Evolutionary conservation across 2,113 vertebrate species (phyloP).

Genomic region (Bambusicola thoracicus): DNA sequence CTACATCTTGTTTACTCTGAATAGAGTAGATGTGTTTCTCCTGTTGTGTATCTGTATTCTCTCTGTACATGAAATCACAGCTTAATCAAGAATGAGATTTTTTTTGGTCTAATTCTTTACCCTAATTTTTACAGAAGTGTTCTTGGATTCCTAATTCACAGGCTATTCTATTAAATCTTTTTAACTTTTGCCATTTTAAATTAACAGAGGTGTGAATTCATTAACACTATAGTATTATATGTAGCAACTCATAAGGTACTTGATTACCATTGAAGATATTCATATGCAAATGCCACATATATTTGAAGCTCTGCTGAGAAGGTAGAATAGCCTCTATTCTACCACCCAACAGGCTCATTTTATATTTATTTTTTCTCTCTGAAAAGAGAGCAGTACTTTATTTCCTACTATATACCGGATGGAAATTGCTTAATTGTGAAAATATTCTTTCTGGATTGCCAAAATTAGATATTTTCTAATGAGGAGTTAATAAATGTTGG

Average conservation of each 20-base stretch:
- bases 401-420: neutral
- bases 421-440: neutral
- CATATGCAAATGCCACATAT: slow-evolving; percentile 23
- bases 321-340: slow-evolving; percentile 22
- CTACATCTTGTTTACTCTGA: neutral
- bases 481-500: neutral
- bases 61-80: neutral
- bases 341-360: neutral
- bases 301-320: slow-evolving; percentile 44
- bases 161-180: neutral
- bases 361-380: slow-evolving; percentile 29
- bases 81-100: neutral
- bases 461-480: neutral
- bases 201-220: neutral
- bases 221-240: slow-evolving; percentile 17
- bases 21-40: neutral
- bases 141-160: neutral
- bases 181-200: neutral
- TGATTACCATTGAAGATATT: slow-evolving; percentile 42
- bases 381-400: neutral
- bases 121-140: neutral
- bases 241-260: slow-evolving; percentile 20
- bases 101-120: neutral
- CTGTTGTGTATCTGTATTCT: neutral
- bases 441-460: neutral